A percentile compares a stretch with the other conserved stretches of the same genome.
These are phyloP conservation scores for Catharus minimus DNA, from an alignment of 2,113 vertebrate species.

Conservation along the genomic window DNA sequence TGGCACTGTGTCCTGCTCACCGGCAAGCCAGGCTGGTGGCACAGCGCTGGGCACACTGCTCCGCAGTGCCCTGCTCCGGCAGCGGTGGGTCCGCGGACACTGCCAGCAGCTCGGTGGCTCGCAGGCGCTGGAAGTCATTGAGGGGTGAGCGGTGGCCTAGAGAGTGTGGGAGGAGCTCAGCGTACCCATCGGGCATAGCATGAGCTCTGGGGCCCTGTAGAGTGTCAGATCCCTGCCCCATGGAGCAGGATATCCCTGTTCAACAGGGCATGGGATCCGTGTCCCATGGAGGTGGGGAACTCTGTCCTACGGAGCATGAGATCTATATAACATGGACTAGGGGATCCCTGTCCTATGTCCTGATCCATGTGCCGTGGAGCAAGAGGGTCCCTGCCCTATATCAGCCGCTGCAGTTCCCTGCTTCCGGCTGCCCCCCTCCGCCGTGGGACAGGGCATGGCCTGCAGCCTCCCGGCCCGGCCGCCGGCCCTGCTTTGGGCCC, in stretches of 20 bases:
- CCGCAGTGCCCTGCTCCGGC: slow-evolving; percentile 61
- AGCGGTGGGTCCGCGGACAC: neutral
- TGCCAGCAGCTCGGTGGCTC: slow-evolving; percentile 81
- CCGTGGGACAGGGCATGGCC: neutral
- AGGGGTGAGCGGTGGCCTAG: slow-evolving; percentile 84
- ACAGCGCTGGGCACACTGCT: slow-evolving; percentile 87
- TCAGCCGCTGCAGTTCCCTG: neutral
- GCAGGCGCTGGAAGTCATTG: slow-evolving; percentile 92
- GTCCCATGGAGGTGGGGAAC: neutral
- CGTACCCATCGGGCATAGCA: neutral
- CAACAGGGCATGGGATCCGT: neutral
- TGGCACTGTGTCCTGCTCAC: slow-evolving; percentile 40
- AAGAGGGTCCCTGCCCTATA: neutral
- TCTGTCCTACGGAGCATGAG: neutral
- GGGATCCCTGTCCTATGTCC: neutral
- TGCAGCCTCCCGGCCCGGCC: neutral
- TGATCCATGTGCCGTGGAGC: neutral
- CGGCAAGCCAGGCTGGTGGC: slow-evolving; percentile 81
- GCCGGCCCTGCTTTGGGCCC: neutral
- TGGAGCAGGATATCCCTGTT: neutral
- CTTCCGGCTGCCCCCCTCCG: neutral
- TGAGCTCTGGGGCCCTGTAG: no score
- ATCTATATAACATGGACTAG: fast-evolving
- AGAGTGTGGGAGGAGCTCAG: neutral
- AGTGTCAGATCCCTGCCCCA: fast-evolving